Base-by-base conservation (phyloP, 2,113 vertebrate species). In the Montifringilla adamsi region DNA sequence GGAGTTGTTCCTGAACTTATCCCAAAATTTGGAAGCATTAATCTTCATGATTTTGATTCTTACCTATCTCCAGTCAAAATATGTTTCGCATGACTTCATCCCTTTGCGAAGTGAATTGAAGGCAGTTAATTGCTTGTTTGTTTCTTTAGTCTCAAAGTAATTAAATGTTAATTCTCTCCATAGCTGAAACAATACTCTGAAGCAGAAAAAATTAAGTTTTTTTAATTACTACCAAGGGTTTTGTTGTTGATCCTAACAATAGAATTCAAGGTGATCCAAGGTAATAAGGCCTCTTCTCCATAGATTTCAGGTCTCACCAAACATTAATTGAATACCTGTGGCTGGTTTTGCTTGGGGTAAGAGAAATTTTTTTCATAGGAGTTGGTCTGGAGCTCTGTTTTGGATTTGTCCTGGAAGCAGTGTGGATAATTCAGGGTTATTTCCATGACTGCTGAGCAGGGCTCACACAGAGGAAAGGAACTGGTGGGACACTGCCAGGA, bases 91-190 rank as follows among this genome's bases (percentile, higher is more conserved):
- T 84, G 72, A 84, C 85, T 92, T 92, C 79, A 88, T 67, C 68
- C 31, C 67, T 86, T 95, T 66, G 43, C 50, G 85, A 78, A 94
- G 69, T 49, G 86, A 91, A 89, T 56, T 72, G 77, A 86, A 94
- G 41, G 60, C 77, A 80, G 70, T 79, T 91, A 81, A 79, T 94
- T 93, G 84, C 92, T 95, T 95, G 53, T 95, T 95, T 94, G 56
- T 92, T 93, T 91, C 64, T 84, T 89, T 91, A 92, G 74, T 92
- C 89, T 87, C 77, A 69, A 91, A 89, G 87, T 94, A 95, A 96
- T 94, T 95, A 94, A 68, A 89, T 50, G 70, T 79, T 95, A 95
- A 95, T 92, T 94, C 77, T 89, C 69, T 89, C 81, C 52, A 78
- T 87, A 84, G 84, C 37, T 72, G 66, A 92, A 87, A 92, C 58